These are phyloP conservation scores for Pelodytes ibericus DNA, from an alignment of 2,797 vertebrate species.

Conservation along the genomic window DNA sequence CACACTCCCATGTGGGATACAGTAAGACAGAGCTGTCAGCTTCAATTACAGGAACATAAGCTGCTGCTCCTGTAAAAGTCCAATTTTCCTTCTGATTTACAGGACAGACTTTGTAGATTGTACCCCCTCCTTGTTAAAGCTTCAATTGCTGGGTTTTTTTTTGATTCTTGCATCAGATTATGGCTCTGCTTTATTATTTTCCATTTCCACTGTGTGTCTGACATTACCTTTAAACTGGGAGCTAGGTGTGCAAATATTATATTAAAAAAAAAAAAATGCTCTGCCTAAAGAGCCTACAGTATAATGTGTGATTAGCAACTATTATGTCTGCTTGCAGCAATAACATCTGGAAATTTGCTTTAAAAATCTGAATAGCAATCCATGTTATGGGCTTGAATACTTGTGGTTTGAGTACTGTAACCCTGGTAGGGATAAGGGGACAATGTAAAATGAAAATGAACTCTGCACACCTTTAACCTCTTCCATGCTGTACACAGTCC, in stretches of 20 bases:
- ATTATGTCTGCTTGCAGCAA: neutral
- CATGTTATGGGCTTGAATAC: no score
- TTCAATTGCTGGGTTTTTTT: neutral
- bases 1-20: neutral
- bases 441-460: no score
- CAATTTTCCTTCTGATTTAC: neutral
- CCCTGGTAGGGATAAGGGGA: no score
- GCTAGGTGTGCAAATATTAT: neutral
- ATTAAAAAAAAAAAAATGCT: neutral
- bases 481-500: no score
- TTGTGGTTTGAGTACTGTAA: no score
- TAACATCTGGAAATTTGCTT: no score
- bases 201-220: no score
- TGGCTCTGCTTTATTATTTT: no score
- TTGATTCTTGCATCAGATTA: neutral
- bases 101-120: neutral
- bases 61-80: neutral
- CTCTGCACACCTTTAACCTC: no score
- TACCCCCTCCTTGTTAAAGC: neutral
- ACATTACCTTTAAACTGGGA: no score
- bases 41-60: neutral
- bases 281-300: neutral
- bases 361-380: no score
- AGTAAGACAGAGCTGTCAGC: neutral
- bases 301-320: neutral